Evolutionary conservation across 2,888 invertebrate genomes (phyloP).

Genomic region (Dinocampus coccinellae): DNA sequence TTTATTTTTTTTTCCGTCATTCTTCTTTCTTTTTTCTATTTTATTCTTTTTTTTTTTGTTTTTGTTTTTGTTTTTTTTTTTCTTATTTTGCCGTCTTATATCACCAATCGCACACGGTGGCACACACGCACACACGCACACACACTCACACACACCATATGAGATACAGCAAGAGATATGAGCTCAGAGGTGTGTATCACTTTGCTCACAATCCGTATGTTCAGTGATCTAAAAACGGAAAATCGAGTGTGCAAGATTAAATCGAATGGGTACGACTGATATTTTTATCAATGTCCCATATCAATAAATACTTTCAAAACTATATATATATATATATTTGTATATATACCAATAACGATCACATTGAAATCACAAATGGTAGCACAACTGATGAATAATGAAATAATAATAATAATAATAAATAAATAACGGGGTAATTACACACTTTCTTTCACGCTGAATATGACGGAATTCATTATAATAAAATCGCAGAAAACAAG

Average conservation of each 20-base stretch:
- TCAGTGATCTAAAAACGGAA: conserved; percentile 19
- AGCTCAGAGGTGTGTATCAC: conserved; percentile 1
- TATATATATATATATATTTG: background rate
- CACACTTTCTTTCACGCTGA: conserved; percentile 4
- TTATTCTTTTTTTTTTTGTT: background rate
- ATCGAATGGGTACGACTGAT: conserved; percentile 10
- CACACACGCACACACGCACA: background rate
- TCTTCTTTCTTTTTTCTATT: background rate
- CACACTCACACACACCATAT: background rate
- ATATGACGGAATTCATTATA: background rate
- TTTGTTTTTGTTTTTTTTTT: background rate
- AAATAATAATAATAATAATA: background rate
- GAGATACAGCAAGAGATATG: conserved; percentile 21
- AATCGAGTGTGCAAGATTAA: conserved; percentile 23
- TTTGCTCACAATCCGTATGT: conserved; percentile 3
- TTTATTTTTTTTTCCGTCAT: too few species aligned
- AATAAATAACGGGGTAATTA: background rate
- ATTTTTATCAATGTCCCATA: conserved; percentile 18
- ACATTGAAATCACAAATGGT: conserved; percentile 1
- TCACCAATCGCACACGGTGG: background rate
- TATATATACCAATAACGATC: background rate
- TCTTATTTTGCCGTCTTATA: too few species aligned
- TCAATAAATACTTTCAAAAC: conserved; percentile 24
- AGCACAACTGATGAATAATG: background rate
- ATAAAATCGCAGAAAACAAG: background rate